These are phyloP conservation scores for Malurus splendens DNA, from an alignment of 2,797 vertebrate genomes.

Conservation along the genomic window DNA sequence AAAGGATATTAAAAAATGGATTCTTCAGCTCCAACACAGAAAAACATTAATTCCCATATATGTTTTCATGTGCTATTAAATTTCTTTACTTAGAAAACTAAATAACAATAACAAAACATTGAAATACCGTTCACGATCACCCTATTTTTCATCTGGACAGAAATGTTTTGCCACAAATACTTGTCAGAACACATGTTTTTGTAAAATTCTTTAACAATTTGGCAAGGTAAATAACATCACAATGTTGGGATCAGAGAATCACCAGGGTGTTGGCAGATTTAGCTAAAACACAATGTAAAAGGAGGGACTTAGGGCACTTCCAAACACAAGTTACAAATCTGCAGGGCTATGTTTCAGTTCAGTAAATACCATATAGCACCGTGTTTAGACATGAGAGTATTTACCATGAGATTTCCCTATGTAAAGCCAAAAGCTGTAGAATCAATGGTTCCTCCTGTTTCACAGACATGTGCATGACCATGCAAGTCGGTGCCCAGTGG, in stretches of 20 bases:
- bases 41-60: background rate
- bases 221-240: background rate
- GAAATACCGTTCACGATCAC: background rate
- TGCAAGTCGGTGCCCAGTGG: background rate
- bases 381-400: background rate
- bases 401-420: background rate
- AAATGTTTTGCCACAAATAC: background rate
- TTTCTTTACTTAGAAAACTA: background rate
- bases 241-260: background rate
- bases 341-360: background rate
- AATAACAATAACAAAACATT: background rate
- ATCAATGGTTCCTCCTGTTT: background rate
- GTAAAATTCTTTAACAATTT: background rate
- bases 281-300: background rate
- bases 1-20: background rate
- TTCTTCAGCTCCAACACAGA: background rate
- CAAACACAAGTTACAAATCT: background rate
- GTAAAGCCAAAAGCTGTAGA: background rate
- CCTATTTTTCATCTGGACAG: background rate
- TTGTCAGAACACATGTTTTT: background rate
- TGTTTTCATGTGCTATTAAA: background rate
- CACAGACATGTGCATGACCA: accelerated
- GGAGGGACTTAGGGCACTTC: background rate
- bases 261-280: background rate
- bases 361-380: background rate